Base-by-base conservation (phyloP, 2,888 invertebrate genomes). In the Brenthis hecate region DNA sequence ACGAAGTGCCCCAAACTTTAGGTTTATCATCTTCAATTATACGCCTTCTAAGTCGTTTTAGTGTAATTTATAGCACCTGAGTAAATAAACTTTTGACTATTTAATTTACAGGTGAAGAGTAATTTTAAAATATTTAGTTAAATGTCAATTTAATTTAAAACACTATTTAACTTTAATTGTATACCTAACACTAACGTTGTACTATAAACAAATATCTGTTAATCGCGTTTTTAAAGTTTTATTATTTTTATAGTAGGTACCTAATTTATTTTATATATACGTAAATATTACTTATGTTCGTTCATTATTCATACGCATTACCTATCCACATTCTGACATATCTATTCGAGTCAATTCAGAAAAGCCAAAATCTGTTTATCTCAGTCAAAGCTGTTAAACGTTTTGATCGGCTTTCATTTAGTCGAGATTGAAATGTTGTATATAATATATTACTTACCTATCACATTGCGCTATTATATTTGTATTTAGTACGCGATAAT, bases 11-110 rank as follows among this genome's bases (percentile, higher is more conserved):
- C 32, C 13, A 68, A 72, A 70, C 62, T 72, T 72, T 57, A 32
- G 65, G 55, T 66, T 68, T 65, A 64, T 63, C 68, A 51, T 70
- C 62, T 63, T 66, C 68, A 65, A 70, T 72, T 70, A 70, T 68
- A 70, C 43, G 56, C 61, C 56, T 67, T 62, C 62, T 65, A 62
- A 68, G 65, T 67, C 50, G 64, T 65, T 65, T 70, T 51, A 55
- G 48, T 66, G 51, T 61, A 67, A 64, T 64, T 68, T 68, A 58
- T 55, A 67, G 50, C 67, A 67, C 67, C 67, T 62, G 56, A 62
- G 61, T 61, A 56, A 62, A 67, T 50, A 67, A 67, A 62, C 43
- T 67, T 67, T 56, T 32, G 48, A 62, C 43, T 62, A 60, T 60
- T 60, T 60, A 28, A 60, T 60, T 50, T 60, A 60, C 50, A 50